Conservation (phyloP, 1,140 invertebrate genomes). For the Hypsibius dujardini region DNA sequence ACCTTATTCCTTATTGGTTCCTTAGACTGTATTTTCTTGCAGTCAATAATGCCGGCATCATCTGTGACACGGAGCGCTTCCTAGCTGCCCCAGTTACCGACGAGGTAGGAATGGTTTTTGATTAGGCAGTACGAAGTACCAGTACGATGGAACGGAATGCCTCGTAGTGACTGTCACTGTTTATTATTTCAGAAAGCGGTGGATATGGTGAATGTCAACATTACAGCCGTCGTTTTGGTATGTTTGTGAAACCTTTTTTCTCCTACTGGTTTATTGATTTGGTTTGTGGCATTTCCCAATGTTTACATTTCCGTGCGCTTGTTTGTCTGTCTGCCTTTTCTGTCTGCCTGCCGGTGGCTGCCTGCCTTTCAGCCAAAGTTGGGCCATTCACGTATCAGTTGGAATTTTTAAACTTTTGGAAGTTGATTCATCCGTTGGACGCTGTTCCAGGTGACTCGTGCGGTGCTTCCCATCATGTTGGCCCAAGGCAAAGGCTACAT, state of each 20-base stretch:
- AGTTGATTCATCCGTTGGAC: background rate
- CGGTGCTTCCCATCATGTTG: background rate
- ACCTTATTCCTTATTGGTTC: background rate
- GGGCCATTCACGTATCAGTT: too few relatives aligned
- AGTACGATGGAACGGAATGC: too few relatives aligned
- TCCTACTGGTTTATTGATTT: background rate
- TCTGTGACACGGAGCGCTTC: background rate
- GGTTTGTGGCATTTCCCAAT: background rate
- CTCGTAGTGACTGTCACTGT: background rate
- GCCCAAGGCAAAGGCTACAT: background rate
- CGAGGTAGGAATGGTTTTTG: background rate
- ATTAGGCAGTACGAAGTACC: too few relatives aligned
- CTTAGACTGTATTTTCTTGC: background rate
- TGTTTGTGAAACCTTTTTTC: background rate
- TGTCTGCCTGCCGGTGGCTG: too few relatives aligned
- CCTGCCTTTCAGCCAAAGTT: too few relatives aligned
- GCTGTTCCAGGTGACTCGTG: background rate
- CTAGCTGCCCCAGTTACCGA: background rate
- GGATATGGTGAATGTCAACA: background rate
- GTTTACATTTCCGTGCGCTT: background rate
- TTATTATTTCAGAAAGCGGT: background rate
- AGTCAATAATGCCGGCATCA: background rate
- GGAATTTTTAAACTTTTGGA: too few relatives aligned
- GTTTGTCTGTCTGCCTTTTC: too few relatives aligned
- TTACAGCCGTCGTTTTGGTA: background rate